Evolutionary conservation across 2,797 vertebrate species (phyloP).

Genomic region (Astyanax mexicanus): DNA sequence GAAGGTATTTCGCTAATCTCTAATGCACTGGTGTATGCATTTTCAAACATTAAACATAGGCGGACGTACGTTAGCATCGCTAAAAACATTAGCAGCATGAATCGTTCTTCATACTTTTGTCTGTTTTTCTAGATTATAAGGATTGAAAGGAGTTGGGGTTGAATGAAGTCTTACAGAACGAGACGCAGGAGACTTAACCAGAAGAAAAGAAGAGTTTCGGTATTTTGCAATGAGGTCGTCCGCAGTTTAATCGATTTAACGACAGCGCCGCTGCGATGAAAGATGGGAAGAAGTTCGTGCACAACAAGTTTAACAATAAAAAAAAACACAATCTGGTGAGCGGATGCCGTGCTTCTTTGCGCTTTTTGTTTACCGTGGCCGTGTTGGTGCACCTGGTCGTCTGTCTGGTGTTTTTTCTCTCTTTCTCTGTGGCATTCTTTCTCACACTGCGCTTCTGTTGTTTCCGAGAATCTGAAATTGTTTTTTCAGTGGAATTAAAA

Average conservation of each 20-base stretch:
- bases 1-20: no score
- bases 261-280: constrained; percentile 12
- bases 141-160: neutral
- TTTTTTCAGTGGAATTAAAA: constrained; percentile 51
- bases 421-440: constrained; percentile 30
- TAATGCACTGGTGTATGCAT: no score
- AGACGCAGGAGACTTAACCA: neutral
- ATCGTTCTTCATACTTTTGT: neutral
- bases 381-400: constrained; percentile 48
- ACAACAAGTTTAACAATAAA: constrained; percentile 5
- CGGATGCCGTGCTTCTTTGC: constrained; percentile 25
- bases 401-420: constrained; percentile 36
- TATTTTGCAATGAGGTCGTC: constrained; percentile 2
- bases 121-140: neutral
- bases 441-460: constrained; percentile 55
- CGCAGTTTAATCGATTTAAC: constrained; percentile 35
- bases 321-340: constrained; percentile 30
- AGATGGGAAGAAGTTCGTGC: constrained; percentile 17
- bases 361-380: constrained; percentile 48
- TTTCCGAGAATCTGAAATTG: constrained; percentile 50
- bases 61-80: no score
- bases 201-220: neutral
- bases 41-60: no score
- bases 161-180: neutral
- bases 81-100: neutral